Evolutionary conservation across 2,113 vertebrate species (phyloP).

Genomic region (Pseudorasbora parva): DNA sequence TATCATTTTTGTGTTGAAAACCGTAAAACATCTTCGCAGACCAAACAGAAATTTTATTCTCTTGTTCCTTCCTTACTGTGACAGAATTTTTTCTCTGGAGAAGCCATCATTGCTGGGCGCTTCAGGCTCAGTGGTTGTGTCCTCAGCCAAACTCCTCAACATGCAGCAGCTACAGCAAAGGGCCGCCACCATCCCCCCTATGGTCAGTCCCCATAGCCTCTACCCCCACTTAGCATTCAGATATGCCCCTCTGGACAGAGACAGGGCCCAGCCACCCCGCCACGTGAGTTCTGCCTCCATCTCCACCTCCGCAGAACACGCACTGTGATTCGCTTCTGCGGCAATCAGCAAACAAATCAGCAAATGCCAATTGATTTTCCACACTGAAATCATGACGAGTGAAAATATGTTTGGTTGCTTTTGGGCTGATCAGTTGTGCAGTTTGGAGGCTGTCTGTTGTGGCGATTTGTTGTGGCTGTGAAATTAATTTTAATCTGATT

Average conservation of each 20-base stretch:
- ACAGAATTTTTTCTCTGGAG: constrained; percentile 82
- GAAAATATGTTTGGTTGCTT: neutral
- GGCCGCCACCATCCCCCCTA: constrained; percentile 92
- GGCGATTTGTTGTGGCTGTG: constrained; percentile 18
- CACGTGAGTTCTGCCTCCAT: constrained; percentile 57
- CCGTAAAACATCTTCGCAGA: too few relatives aligned
- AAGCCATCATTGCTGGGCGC: constrained; percentile 89
- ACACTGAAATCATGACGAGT: constrained; percentile 16
- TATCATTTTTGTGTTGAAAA: too few relatives aligned
- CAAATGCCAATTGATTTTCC: constrained; percentile 33
- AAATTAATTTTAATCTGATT: constrained; percentile 9
- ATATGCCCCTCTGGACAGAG: constrained; percentile 52
- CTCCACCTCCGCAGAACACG: constrained; percentile 20
- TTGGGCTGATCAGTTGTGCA: constrained; percentile 8
- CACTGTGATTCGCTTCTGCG: constrained; percentile 25
- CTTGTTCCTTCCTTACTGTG: neutral
- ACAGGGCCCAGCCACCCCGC: constrained; percentile 48
- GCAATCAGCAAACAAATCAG: constrained; percentile 26
- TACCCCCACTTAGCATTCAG: constrained; percentile 53
- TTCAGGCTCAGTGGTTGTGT: constrained; percentile 84
- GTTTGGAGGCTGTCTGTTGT: constrained; percentile 27
- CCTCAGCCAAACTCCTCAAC: constrained; percentile 87
- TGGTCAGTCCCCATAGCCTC: constrained; percentile 79
- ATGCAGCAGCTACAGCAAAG: constrained; percentile 93
- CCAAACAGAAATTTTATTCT: neutral